phyloP scores from a whole-genome alignment of 1,140 invertebrate genomes.

The Limonius californicus region DNA sequence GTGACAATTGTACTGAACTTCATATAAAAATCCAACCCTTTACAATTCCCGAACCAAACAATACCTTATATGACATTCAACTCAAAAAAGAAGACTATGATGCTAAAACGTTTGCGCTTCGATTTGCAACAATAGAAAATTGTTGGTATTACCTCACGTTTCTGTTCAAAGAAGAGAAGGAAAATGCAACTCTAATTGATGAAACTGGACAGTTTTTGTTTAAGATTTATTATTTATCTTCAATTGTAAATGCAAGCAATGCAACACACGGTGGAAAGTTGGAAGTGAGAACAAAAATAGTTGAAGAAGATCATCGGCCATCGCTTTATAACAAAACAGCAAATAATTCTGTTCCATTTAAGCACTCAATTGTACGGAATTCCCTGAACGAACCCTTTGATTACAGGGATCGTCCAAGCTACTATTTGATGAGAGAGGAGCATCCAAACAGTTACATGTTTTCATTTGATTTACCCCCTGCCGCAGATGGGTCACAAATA shows the following conservation, averaged over 20 bases:
- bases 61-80: slow-evolving; percentile 44
- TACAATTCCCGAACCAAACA: slow-evolving; percentile 45
- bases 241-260: not conserved
- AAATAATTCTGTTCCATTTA: not conserved
- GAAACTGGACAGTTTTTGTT: slow-evolving; percentile 25
- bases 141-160: slow-evolving; percentile 57
- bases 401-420: slow-evolving; percentile 28
- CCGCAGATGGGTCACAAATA: slow-evolving; percentile 53
- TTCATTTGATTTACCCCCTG: slow-evolving; percentile 60
- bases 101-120: slow-evolving; percentile 36
- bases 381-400: slow-evolving; percentile 22
- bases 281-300: not conserved
- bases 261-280: not conserved
- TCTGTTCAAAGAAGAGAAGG: slow-evolving; percentile 26
- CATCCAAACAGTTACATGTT: slow-evolving; percentile 67
- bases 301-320: not conserved
- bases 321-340: not conserved
- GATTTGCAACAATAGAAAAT: slow-evolving; percentile 51
- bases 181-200: slow-evolving; percentile 11
- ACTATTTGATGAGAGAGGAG: slow-evolving; percentile 58
- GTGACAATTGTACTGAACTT: slow-evolving; percentile 4
- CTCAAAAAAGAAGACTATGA: slow-evolving; percentile 39
- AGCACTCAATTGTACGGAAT: slow-evolving; percentile 23
- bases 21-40: slow-evolving; percentile 7
- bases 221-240: slow-evolving; percentile 21